Evolutionary conservation across 2,888 invertebrate genomes (phyloP).

Genomic region (Synergus itoensis): DNA sequence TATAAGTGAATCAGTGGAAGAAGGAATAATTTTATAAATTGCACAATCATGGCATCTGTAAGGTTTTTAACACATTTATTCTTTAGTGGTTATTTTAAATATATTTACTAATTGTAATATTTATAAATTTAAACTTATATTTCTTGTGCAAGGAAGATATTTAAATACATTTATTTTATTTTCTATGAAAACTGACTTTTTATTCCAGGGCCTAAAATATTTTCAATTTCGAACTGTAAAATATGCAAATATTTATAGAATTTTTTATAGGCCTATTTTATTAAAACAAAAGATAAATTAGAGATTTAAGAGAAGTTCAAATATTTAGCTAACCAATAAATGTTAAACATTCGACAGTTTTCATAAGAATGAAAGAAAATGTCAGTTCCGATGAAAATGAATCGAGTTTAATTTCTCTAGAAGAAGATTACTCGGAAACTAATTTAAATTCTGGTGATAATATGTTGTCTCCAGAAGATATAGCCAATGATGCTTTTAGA

Average conservation of each 20-base stretch:
- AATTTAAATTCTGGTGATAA: neutral
- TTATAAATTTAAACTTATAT: neutral
- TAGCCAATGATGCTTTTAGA: neutral
- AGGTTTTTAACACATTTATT: neutral
- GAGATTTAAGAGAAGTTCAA: neutral
- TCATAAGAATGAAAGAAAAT: neutral
- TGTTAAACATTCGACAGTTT: neutral
- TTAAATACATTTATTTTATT: slow-evolving; percentile 32
- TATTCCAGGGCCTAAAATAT: neutral
- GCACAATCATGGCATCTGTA: neutral
- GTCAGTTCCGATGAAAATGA: too few species aligned
- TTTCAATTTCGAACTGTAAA: neutral
- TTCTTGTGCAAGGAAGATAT: slow-evolving; percentile 11
- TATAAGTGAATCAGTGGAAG: neutral
- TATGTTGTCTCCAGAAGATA: slow-evolving; percentile 11
- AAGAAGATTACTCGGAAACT: neutral
- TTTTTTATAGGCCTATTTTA: too few species aligned
- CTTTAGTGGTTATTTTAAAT: slow-evolving; percentile 8
- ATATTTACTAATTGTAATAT: slow-evolving; percentile 3
- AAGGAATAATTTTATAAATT: neutral
- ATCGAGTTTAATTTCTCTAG: neutral
- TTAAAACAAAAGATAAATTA: neutral
- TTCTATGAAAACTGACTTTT: slow-evolving; percentile 2
- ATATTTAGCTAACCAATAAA: neutral
- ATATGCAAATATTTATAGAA: too few species aligned